These are phyloP conservation scores for Microtus ochrogaster DNA, from an alignment of 2,113 vertebrate genomes.

Conservation along the genomic window DNA sequence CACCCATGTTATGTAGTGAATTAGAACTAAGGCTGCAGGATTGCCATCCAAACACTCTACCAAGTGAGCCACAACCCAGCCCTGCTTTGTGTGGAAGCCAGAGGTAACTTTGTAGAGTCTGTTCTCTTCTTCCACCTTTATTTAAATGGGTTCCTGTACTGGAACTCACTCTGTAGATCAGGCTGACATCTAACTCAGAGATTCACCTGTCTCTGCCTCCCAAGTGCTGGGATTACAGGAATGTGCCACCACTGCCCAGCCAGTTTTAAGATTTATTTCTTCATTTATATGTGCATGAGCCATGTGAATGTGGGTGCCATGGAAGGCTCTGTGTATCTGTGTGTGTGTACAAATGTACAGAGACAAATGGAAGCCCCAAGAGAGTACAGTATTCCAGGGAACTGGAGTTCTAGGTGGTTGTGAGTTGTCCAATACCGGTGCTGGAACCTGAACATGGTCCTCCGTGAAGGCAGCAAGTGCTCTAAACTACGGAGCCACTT, in stretches of 20 bases:
- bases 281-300: too few relatives aligned
- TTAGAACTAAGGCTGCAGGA: too few relatives aligned
- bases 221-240: too few relatives aligned
- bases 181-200: too few relatives aligned
- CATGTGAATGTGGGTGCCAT: not conserved
- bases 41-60: not conserved
- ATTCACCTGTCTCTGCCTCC: too few relatives aligned
- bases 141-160: not conserved
- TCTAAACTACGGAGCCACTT: not conserved
- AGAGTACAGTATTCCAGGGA: not conserved
- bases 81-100: not conserved
- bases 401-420: not conserved
- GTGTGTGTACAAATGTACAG: not conserved
- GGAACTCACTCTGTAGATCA: too few relatives aligned
- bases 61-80: not conserved
- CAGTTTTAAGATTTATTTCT: not conserved
- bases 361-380: not conserved
- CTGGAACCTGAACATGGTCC: not conserved
- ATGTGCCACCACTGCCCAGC: too few relatives aligned
- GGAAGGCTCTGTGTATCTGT: not conserved
- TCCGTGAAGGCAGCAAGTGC: not conserved
- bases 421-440: not conserved
- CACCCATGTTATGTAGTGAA: not conserved
- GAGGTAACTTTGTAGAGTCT: not conserved
- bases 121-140: not conserved